Percentiles rank a stretch among this genome's conserved stretches.
Evolutionary conservation across 2,888 invertebrate genomes (phyloP).

Genomic region (Ectropis crepuscularia): DNA sequence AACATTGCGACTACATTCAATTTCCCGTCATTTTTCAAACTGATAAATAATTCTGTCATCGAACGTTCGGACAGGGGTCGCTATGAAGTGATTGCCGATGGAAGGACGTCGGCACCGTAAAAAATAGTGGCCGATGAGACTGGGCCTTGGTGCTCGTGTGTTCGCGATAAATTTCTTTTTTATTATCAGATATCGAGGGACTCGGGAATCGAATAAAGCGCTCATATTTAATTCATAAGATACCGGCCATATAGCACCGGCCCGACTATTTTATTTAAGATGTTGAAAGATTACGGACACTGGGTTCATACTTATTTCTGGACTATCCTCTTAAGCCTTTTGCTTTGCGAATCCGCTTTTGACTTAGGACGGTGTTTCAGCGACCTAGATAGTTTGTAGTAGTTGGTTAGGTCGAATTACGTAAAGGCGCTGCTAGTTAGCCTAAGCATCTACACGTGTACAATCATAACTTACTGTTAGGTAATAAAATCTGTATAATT

Average conservation of each 20-base stretch:
- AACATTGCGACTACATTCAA: constrained; percentile 86
- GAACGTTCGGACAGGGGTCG: constrained; percentile 84
- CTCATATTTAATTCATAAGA: constrained; percentile 85
- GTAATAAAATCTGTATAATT: too few species aligned
- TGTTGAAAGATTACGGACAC: constrained; percentile 77
- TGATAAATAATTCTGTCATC: constrained; percentile 86
- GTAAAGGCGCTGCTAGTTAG: not conserved
- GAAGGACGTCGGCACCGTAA: constrained; percentile 74
- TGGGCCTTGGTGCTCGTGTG: constrained; percentile 66
- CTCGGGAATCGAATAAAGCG: constrained; percentile 84
- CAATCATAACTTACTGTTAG: too few species aligned
- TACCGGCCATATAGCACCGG: constrained; percentile 82
- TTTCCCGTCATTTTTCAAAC: constrained; percentile 86
- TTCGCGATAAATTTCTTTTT: constrained; percentile 84
- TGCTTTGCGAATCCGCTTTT: constrained; percentile 36
- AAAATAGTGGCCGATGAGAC: constrained; percentile 81
- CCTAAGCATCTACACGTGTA: not conserved
- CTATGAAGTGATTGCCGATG: constrained; percentile 84
- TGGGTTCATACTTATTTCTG: constrained; percentile 62
- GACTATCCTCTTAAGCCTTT: constrained; percentile 52
- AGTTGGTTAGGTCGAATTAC: not conserved
- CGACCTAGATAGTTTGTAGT: not conserved
- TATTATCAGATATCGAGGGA: constrained; percentile 85
- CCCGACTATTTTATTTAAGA: constrained; percentile 83
- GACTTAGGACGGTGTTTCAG: constrained; percentile 19